Percentiles rank a stretch among this genome's conserved stretches.
phyloP scores from a whole-genome alignment of 2,888 invertebrate species.

The Caenorhabditis sulstoni region DNA sequence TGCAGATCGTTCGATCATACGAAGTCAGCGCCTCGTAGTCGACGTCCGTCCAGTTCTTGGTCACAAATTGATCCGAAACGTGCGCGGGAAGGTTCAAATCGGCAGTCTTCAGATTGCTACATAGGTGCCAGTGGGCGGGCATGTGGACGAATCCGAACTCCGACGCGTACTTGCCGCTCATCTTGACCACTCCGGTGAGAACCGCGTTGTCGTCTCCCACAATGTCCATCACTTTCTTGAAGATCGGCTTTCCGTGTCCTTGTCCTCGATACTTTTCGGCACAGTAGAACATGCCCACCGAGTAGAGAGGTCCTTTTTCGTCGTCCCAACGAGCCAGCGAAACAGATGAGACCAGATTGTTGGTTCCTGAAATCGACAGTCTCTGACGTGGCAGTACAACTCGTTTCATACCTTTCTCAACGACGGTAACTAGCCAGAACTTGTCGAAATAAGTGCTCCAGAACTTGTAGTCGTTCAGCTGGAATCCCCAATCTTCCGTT shows the following conservation, averaged over 20 bases:
- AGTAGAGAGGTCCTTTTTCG: slow-evolving; percentile 45
- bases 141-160: slow-evolving; percentile 59
- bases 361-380: slow-evolving; percentile 1
- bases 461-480: slow-evolving; percentile 53
- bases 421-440: slow-evolving; percentile 53
- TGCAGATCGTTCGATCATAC: slow-evolving; percentile 59
- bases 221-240: slow-evolving; percentile 56
- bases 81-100: slow-evolving; percentile 48
- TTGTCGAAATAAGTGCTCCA: slow-evolving; percentile 54
- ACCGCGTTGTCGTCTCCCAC: slow-evolving; percentile 53
- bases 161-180: slow-evolving; percentile 51
- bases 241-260: slow-evolving; percentile 47
- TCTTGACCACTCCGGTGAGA: slow-evolving; percentile 58
- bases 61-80: slow-evolving; percentile 29
- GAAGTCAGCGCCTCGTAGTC: slow-evolving; percentile 47
- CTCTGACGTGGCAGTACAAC: background rate
- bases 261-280: slow-evolving; percentile 43
- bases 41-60: slow-evolving; percentile 50
- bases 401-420: slow-evolving; percentile 44
- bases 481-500: slow-evolving; percentile 61
- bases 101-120: slow-evolving; percentile 31
- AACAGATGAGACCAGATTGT: slow-evolving; percentile 37
- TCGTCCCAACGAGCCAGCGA: slow-evolving; percentile 45
- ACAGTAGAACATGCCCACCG: slow-evolving; percentile 57
- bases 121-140: slow-evolving; percentile 43